Conservation (phyloP, 2,113 vertebrate genomes). For the Acrocephalus arundinaceus region DNA sequence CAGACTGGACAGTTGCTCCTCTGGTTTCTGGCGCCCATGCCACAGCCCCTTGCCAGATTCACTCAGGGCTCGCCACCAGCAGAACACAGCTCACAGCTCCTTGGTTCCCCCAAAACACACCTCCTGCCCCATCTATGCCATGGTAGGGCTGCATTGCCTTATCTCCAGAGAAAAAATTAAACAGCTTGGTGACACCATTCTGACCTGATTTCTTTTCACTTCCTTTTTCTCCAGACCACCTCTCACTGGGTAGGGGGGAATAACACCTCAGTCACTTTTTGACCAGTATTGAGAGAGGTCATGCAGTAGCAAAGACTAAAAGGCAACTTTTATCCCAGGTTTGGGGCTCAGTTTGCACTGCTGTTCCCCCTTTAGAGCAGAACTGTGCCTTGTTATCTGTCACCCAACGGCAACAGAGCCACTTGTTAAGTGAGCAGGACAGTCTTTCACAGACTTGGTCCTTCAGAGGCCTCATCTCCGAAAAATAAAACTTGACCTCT, state of each 20-base stretch:
- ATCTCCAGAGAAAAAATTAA: background rate
- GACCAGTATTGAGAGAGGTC: too few relatives aligned
- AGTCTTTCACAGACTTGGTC: background rate
- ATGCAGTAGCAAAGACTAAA: background rate
- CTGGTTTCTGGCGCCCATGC: rapidly evolving
- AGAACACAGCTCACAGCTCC: background rate
- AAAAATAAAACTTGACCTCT: background rate
- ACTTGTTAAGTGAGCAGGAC: background rate
- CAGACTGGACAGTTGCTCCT: background rate
- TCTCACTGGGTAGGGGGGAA: background rate
- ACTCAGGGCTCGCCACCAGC: background rate
- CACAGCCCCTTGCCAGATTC: background rate
- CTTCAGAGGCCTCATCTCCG: background rate
- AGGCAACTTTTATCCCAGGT: background rate
- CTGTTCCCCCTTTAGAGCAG: too few relatives aligned
- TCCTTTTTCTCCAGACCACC: background rate
- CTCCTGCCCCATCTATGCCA: background rate
- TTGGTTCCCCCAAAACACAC: background rate
- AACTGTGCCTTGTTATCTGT: rapidly evolving
- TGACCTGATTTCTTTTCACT: background rate
- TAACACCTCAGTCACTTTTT: background rate
- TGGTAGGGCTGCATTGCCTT: background rate
- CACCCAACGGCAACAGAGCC: background rate
- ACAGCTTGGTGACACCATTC: background rate
- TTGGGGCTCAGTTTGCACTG: background rate